These are phyloP conservation scores for Catharus bicknelli DNA, from an alignment of 2,113 vertebrate genomes.

Conservation along the genomic window DNA sequence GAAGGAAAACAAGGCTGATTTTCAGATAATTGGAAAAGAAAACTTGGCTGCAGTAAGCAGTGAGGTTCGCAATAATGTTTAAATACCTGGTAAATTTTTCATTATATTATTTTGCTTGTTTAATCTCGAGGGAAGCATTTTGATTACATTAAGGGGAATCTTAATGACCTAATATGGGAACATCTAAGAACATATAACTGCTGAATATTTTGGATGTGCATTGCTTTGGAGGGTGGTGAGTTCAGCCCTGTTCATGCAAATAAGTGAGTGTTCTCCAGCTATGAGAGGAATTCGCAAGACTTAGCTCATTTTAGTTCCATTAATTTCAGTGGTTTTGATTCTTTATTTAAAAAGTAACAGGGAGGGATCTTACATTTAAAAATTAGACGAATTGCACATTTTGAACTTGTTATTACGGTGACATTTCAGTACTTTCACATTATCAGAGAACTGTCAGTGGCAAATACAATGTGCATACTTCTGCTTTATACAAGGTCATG, in stretches of 20 bases:
- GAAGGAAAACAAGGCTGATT: neutral
- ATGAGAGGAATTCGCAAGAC: slow-evolving; percentile 9
- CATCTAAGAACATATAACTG: neutral
- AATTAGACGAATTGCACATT: neutral
- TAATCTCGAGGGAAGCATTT: neutral
- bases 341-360: neutral
- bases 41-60: neutral
- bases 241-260: neutral
- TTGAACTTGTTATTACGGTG: neutral
- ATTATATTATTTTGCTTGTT: neutral
- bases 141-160: neutral
- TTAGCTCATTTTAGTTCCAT: neutral
- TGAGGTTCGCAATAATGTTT: neutral
- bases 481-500: neutral
- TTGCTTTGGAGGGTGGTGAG: neutral
- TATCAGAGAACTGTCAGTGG: neutral
- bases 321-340: neutral
- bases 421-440: neutral
- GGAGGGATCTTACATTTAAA: neutral
- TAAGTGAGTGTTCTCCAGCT: neutral
- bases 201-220: neutral
- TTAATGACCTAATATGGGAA: neutral
- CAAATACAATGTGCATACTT: neutral
- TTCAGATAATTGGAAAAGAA: neutral
- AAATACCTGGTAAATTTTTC: neutral